A percentile compares a stretch with the other conserved stretches of the same genome.
Evolutionary conservation across 2,888 invertebrate genomes (phyloP).

Genomic region (Pristionchus entomophagus): DNA sequence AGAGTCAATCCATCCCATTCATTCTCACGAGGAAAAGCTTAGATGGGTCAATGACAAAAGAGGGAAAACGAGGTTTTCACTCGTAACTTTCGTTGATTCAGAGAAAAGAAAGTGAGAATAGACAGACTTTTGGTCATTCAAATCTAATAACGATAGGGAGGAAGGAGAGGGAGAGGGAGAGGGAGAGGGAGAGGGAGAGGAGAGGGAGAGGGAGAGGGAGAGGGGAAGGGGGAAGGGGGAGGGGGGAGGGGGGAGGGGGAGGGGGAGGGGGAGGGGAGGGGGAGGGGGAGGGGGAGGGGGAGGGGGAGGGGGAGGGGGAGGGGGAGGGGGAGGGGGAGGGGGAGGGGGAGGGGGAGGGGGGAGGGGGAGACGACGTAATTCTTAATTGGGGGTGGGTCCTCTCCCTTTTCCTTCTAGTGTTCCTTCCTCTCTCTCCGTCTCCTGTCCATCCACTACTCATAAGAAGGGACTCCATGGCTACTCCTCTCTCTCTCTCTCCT

Average conservation of each 20-base stretch:
- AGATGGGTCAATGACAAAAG: slow-evolving; percentile 17
- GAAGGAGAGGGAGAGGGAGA: background rate
- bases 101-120: slow-evolving; percentile 22
- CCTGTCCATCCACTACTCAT: background rate
- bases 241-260: too few relatives aligned
- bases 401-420: background rate
- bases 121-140: background rate
- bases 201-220: too few relatives aligned
- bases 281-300: too few relatives aligned
- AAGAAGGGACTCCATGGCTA: slow-evolving; percentile 13
- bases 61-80: background rate
- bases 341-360: background rate
- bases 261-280: too few relatives aligned
- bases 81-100: slow-evolving; percentile 1
- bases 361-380: background rate
- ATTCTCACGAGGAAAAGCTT: background rate
- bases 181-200: too few relatives aligned
- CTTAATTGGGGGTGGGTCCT: slow-evolving; percentile 25
- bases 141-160: slow-evolving; percentile 15
- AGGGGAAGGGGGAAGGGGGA: too few relatives aligned
- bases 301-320: too few relatives aligned
- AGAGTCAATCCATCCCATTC: background rate
- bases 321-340: too few relatives aligned
- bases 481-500: slow-evolving; percentile 2
- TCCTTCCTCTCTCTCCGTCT: too few relatives aligned